These are phyloP conservation scores for Notothenia rossii DNA, from an alignment of 2,113 vertebrate species.

Conservation along the genomic window DNA sequence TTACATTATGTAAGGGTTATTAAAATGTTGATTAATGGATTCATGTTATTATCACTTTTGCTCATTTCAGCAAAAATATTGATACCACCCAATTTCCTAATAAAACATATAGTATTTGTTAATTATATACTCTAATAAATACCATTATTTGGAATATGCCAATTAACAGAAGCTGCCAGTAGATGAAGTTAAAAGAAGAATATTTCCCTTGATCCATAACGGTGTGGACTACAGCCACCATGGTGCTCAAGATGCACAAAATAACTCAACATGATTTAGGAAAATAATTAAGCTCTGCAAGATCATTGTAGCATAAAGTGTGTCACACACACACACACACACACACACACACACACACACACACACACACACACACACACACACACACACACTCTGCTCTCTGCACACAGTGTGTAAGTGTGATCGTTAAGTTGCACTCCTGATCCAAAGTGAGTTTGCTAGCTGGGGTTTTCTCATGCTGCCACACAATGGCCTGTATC, in stretches of 20 bases:
- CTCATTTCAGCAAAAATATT: too few species aligned
- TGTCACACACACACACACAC: constrained; percentile 4
- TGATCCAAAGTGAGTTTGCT: constrained; percentile 96
- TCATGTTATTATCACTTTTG: too few species aligned
- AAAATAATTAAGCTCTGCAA: not conserved
- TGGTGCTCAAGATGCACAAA: not conserved
- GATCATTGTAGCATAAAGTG: not conserved
- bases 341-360: constrained; percentile 13
- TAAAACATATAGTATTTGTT: too few species aligned
- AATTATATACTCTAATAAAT: too few species aligned
- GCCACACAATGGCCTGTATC: constrained; percentile 90
- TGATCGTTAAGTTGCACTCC: constrained; percentile 82
- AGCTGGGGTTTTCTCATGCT: constrained; percentile 95
- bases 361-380: constrained; percentile 23
- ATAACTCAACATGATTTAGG: not conserved
- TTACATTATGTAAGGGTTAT: too few species aligned
- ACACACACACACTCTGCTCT: constrained; percentile 29
- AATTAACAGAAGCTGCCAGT: too few species aligned
- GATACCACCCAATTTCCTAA: too few species aligned
- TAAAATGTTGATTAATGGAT: too few species aligned
- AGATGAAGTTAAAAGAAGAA: too few species aligned
- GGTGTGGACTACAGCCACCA: not conserved
- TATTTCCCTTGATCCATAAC: not conserved
- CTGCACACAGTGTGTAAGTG: constrained; percentile 66
- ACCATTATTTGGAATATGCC: too few species aligned